A percentile compares a stretch with the other conserved stretches of the same genome.
These are phyloP conservation scores for Mesochorus sp. DNA, from an alignment of 2,888 invertebrate species.

Conservation along the genomic window DNA sequence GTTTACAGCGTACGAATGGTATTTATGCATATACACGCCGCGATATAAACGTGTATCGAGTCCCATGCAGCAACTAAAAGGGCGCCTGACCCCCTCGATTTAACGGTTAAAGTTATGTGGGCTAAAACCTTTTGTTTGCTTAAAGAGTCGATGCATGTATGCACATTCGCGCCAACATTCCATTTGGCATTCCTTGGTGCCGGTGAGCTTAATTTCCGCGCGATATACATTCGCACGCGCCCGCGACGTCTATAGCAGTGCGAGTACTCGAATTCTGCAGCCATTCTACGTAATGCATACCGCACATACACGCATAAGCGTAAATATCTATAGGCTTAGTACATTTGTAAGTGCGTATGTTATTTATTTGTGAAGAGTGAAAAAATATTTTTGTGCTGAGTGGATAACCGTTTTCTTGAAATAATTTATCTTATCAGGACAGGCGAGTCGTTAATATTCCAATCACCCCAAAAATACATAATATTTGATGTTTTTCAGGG, in stretches of 20 bases:
- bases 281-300: not conserved
- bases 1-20: slow-evolving; percentile 17
- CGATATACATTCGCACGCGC: slow-evolving; percentile 33
- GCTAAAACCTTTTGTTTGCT: not conserved
- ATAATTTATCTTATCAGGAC: too few species aligned
- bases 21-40: not conserved
- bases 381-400: too few species aligned
- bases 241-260: too few species aligned
- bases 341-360: too few species aligned
- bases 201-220: slow-evolving; percentile 40
- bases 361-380: too few species aligned
- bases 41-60: not conserved
- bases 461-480: too few species aligned
- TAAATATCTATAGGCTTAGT: not conserved
- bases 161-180: slow-evolving; percentile 21
- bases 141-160: not conserved
- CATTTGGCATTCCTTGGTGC: slow-evolving; percentile 39
- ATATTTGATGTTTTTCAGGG: too few species aligned
- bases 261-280: slow-evolving; percentile 8
- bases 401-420: too few species aligned
- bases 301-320: not conserved
- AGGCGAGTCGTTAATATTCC: too few species aligned
- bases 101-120: not conserved
- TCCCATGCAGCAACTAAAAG: too few species aligned
- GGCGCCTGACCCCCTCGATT: too few species aligned